Evolutionary conservation across 2,888 invertebrate species (phyloP), one percentile per base, ranked within the genome.

Genomic region (Ophonus ardosiacus): DNA sequence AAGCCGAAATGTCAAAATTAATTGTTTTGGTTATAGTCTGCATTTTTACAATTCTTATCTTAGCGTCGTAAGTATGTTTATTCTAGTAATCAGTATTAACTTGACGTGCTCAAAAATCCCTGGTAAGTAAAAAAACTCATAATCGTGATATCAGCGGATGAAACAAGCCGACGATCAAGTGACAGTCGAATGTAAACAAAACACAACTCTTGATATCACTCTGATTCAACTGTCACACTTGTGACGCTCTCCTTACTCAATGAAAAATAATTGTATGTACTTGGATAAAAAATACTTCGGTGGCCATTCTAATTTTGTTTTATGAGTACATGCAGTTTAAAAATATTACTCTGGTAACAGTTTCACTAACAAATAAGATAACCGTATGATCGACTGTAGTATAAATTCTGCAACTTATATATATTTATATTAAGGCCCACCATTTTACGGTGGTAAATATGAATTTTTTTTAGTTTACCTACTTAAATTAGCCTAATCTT

Each of bases 1-100:
- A 68, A 68, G 68, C 68, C 68, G 68, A 68, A 38, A 68, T 68
- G 38, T 68, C 68, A 68, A 68, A 65, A 68, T 68, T 68, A 68
- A 68, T 68, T 63, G 63, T 63, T 63, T 63, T 24, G 24, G 8
- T 63, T 38, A 8, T 38, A 68, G 31, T 68, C 38, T n/a, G 31
- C 31, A 38, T 38, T 15, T 15, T 18, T 24, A 63, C 18, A 63
- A 61, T 63, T 38, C 5, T 65, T 65, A 68, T 68, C 68, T 68
- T 68, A 68, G 68, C 68, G 68, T 31, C 31, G 38, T 13, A 63
- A 38, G 68, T 15, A 68, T 63, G 24, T 68, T 68, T 68, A 68
- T 31, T 38, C 13, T 31, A 68, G 15, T 68, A 68, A 68, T 40
- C 68, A 15, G 38, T 68, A 68, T 68, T 68, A 31, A 68, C 68